phyloP scores from a whole-genome alignment of 2,797 vertebrate species.

The Bradypodion pumilum region DNA sequence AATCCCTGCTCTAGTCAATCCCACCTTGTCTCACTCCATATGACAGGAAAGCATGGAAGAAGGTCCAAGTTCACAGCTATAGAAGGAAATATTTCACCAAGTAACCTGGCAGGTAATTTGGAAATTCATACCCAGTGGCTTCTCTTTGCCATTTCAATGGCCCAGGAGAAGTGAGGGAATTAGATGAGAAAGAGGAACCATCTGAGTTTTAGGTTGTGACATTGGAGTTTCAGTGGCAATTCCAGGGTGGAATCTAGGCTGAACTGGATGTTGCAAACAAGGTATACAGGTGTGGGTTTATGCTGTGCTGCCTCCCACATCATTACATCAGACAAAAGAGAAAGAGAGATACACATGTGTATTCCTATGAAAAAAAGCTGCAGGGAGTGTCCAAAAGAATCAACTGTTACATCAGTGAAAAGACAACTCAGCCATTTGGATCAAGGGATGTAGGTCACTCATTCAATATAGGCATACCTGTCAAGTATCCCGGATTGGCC shows the following conservation, averaged over 20 bases:
- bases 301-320: neutral
- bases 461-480: neutral
- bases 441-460: neutral
- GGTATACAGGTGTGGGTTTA: conserved; percentile 4
- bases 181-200: neutral
- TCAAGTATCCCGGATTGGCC: too few relatives aligned
- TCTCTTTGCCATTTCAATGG: neutral
- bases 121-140: neutral
- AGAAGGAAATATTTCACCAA: neutral
- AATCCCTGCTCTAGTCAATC: too few relatives aligned
- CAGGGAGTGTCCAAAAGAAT: neutral
- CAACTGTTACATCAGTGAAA: conserved; percentile 2
- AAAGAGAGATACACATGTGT: neutral
- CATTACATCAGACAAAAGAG: neutral
- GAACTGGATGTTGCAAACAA: conserved; percentile 7
- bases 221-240: neutral
- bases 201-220: neutral
- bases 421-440: conserved; percentile 14
- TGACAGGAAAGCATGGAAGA: neutral
- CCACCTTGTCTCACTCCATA: neutral
- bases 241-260: neutral
- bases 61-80: neutral
- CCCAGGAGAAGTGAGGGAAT: neutral
- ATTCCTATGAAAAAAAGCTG: conserved; percentile 2
- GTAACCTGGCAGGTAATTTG: neutral